phyloP scores from a whole-genome alignment of 2,113 vertebrate genomes.

The Atlantisia rogersi region DNA sequence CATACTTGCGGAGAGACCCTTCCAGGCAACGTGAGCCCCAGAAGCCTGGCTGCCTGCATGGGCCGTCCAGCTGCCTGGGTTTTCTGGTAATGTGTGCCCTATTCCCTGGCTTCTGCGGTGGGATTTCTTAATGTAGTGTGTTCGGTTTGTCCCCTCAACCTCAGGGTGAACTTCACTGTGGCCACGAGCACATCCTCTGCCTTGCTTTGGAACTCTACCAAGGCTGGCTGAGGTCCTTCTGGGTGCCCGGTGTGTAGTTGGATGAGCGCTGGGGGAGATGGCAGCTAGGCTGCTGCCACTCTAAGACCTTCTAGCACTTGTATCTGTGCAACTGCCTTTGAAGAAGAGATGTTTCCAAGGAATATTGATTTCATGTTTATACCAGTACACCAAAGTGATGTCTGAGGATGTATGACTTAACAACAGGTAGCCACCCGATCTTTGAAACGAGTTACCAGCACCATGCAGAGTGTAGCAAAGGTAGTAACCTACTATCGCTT shows the following conservation, averaged over 20 bases:
- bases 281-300: not conserved
- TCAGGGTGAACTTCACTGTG: no score
- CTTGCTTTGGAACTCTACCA: not conserved
- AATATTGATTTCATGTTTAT: not conserved
- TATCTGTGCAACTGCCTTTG: not conserved
- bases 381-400: rapidly evolving
- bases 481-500: not conserved
- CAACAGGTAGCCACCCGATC: not conserved
- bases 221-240: not conserved
- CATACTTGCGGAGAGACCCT: rapidly evolving
- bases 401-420: not conserved
- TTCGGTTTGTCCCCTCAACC: no score
- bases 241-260: not conserved
- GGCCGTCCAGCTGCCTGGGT: not conserved
- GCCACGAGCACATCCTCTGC: rapidly evolving
- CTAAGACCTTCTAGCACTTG: no score
- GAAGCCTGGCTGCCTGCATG: no score
- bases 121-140: rapidly evolving
- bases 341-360: not conserved
- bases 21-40: not conserved
- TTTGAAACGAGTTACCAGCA: not conserved
- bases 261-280: not conserved
- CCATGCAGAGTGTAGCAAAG: not conserved
- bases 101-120: not conserved
- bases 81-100: not conserved